Conservation (phyloP, 2,113 vertebrate genomes). For the Mionectes macconnelli region DNA sequence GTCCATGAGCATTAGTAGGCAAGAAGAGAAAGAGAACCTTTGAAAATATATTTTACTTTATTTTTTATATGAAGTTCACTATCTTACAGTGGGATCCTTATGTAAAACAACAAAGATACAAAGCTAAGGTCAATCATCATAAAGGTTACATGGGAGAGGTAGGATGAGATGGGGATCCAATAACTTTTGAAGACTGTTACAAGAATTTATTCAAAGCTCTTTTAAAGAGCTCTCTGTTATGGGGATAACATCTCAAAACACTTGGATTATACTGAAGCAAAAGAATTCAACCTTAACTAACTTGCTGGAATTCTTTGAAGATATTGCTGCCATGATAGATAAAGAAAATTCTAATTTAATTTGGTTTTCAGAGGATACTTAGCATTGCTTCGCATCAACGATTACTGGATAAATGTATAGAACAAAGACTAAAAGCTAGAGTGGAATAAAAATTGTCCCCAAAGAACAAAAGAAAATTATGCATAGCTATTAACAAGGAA, state of each 20-base stretch:
- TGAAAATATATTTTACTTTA: neutral
- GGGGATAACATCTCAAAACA: neutral
- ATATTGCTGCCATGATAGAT: neutral
- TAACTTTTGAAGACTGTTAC: neutral
- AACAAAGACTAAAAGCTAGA: neutral
- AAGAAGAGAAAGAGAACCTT: neutral
- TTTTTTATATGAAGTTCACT: neutral
- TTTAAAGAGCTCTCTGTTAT: neutral
- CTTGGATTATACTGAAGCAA: neutral
- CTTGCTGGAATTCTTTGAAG: constrained; percentile 21
- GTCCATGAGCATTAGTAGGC: neutral
- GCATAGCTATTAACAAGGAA: neutral
- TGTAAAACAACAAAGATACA: neutral
- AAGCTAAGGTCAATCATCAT: neutral
- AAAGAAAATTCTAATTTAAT: constrained; percentile 34
- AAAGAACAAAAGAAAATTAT: neutral
- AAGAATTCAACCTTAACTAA: constrained; percentile 8
- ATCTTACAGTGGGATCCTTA: neutral
- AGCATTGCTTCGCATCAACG: neutral
- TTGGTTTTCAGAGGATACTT: constrained; percentile 21
- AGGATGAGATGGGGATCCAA: neutral
- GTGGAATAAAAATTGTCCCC: neutral
- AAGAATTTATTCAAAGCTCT: neutral
- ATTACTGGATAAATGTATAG: neutral
- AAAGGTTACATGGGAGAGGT: neutral